These are phyloP conservation scores for Entomobrya proxima DNA, from an alignment of 2,888 invertebrate genomes.

Conservation along the genomic window DNA sequence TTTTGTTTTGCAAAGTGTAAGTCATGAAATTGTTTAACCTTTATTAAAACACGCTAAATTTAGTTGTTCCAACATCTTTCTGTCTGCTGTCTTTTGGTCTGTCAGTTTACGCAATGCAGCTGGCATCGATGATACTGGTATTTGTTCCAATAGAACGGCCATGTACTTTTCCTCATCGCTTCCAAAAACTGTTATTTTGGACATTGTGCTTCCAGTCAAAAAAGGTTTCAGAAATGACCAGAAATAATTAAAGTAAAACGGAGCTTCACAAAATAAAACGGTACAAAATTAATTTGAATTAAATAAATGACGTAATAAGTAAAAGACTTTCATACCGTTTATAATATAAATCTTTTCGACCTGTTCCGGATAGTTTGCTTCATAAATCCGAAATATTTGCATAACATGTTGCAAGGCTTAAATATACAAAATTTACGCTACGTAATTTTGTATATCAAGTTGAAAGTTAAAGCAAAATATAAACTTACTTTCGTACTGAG, in stretches of 20 bases:
- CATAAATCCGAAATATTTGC: constrained; percentile 58
- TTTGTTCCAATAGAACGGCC: constrained; percentile 19
- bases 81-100: not conserved
- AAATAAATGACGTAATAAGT: no score
- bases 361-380: constrained; percentile 53
- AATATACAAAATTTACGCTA: constrained; percentile 26
- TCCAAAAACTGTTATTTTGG: constrained; percentile 57
- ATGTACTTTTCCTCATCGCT: constrained; percentile 48
- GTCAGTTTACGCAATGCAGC: not conserved
- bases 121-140: constrained; percentile 46
- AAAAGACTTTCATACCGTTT: constrained; percentile 33
- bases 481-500: constrained; percentile 67
- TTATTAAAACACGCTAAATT: no score
- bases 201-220: constrained; percentile 47
- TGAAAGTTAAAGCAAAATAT: not conserved
- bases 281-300: no score
- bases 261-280: constrained; percentile 39
- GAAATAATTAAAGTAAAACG: constrained; percentile 55
- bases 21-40: no score
- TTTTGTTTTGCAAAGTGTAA: no score
- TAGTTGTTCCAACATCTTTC: no score
- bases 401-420: constrained; percentile 56
- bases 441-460: not conserved
- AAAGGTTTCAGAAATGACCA: constrained; percentile 64
- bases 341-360: constrained; percentile 51